These are phyloP conservation scores for Alentia gelatinosa DNA, from an alignment of 2,888 invertebrate species.

Conservation along the genomic window DNA sequence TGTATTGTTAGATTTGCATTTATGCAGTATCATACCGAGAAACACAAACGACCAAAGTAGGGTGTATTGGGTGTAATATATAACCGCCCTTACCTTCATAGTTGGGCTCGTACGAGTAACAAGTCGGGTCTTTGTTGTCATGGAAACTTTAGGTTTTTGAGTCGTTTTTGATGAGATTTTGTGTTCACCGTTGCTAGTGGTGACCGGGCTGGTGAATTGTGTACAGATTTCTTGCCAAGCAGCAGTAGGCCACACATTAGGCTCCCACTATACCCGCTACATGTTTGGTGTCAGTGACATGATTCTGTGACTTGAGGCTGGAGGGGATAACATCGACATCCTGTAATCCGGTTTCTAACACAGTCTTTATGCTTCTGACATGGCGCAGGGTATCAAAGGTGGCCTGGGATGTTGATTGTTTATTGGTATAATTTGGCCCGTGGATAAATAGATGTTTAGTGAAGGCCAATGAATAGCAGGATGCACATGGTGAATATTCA, in stretches of 20 bases:
- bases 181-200: neutral
- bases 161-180: neutral
- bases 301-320: too few species aligned
- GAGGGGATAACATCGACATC: too few species aligned
- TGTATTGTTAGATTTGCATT: neutral
- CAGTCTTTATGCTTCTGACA: too few species aligned
- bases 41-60: too few species aligned
- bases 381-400: too few species aligned
- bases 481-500: too few species aligned
- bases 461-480: neutral
- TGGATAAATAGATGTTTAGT: neutral
- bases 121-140: neutral
- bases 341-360: too few species aligned
- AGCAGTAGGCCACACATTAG: too few species aligned
- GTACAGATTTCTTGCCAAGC: neutral
- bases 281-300: too few species aligned
- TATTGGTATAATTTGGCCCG: neutral
- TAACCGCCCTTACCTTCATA: neutral
- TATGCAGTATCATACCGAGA: too few species aligned
- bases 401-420: neutral
- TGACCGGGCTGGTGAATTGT: neutral
- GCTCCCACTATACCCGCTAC: too few species aligned
- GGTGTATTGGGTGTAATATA: neutral
- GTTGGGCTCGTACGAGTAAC: neutral
- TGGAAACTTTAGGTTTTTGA: neutral